Base-by-base conservation (phyloP, 2,888 invertebrate genomes). In the Sphinx pinastri region DNA sequence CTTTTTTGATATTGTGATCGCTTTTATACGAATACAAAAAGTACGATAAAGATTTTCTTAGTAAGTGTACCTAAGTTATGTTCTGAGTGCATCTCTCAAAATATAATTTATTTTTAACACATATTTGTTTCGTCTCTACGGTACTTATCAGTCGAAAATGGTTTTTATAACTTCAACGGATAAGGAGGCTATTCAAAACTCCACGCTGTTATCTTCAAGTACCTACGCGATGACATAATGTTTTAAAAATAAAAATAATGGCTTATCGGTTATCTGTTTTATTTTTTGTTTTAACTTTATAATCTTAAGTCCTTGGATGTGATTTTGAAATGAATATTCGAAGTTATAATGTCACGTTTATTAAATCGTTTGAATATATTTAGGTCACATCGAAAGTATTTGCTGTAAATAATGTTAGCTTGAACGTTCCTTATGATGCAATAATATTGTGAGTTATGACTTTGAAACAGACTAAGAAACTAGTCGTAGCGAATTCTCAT, bases 151-250 rank as follows among this genome's bases (percentile, higher is more conserved):
- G 49, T 14, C 19, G 49, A 11, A 47, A 63, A 63, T 49, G 63
- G 49, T 63, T 49, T 63, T 63, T 73, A 63, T 67, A 71, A 70
- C 70, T 66, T 72, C 71, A 70, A 67, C 13, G 63, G 63, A 63
- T 63, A 47, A 63, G 47, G 19, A 19, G 12, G 1, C 63, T 47
- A 63, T 54, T 67, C 54, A 54, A 59, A 19, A n/a, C 66, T 69
- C 19, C 14, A 67, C 67, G 52, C 63, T 66, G 77, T 77, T 79
- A 75, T 77, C 72, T 75, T 71, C 58, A 74, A 74, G 63, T 49
- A 59, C 74, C 75, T 59, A 57, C 70, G 47, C 73, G 72, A 73
- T 63, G 63, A 63, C 49, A 63, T 47, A 63, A 47, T 63, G 47
- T 49, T 63, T 19, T 31, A 14, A 63, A 38, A 63, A 49, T 60